phyloP scores from a whole-genome alignment of 2,888 invertebrate genomes.

The Liopterus haemorrhoidalis region DNA sequence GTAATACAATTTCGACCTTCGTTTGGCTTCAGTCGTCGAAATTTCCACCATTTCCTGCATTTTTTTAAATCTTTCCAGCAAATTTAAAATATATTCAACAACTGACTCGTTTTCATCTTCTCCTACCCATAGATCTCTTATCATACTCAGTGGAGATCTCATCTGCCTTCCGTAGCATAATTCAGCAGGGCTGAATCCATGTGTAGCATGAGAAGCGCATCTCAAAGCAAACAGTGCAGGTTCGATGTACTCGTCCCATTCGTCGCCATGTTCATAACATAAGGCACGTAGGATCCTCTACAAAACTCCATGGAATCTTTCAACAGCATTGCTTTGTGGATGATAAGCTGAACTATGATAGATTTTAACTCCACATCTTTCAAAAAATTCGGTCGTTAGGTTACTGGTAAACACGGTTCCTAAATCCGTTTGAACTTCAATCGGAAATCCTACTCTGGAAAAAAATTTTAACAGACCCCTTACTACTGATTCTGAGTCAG shows the following conservation, averaged over 20 bases:
- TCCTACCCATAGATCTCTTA: conserved; percentile 5
- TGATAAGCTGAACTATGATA: conserved; percentile 2
- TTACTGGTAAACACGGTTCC: conserved; percentile 7
- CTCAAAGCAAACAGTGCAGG: conserved; percentile 6
- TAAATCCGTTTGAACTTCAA: conserved; percentile 5
- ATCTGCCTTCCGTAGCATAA: conserved; percentile 8
- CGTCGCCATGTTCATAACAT: conserved; percentile 6
- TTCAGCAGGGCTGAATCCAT: conserved; percentile 8
- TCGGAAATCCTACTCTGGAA: conserved; percentile 7
- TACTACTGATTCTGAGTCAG: conserved; percentile 6
- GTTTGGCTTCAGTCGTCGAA: background rate
- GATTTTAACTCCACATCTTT: conserved; percentile 2
- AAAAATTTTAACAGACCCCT: conserved; percentile 1
- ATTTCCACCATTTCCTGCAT: conserved; percentile 6
- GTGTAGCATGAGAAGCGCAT: conserved; percentile 2
- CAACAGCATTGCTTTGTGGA: background rate
- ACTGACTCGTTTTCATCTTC: background rate
- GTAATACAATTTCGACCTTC: conserved; percentile 1
- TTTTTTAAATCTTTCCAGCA: conserved; percentile 3
- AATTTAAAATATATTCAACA: background rate
- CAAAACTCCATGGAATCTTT: conserved; percentile 6
- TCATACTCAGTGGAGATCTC: conserved; percentile 3
- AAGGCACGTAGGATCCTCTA: background rate
- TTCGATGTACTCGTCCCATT: conserved; percentile 5
- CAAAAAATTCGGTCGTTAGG: conserved; percentile 5